Percentiles rank a stretch among this genome's conserved stretches.
Evolutionary conservation across 2,113 vertebrate species (phyloP).

Genomic region (Calidris pygmaea): DNA sequence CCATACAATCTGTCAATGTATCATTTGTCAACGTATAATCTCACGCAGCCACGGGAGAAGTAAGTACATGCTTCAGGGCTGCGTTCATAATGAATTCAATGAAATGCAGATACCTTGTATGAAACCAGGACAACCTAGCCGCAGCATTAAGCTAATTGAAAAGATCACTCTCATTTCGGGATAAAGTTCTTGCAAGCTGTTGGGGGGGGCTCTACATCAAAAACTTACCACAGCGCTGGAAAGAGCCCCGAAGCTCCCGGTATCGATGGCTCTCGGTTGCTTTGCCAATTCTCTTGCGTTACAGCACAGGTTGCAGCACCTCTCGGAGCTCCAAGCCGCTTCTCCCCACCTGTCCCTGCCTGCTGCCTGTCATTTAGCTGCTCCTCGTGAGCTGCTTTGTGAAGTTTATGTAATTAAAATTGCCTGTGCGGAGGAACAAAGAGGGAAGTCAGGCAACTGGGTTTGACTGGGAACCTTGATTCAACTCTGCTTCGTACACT

Average conservation of each 20-base stretch:
- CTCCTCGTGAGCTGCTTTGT: background rate
- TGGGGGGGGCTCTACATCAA: background rate
- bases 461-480: background rate
- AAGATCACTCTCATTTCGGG: background rate
- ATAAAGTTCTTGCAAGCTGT: background rate
- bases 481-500: background rate
- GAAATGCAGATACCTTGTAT: background rate
- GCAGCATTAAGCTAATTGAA: background rate
- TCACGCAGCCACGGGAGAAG: background rate
- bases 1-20: background rate
- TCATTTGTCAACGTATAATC: slow-evolving; percentile 30
- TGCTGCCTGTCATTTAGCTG: slow-evolving; percentile 40
- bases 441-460: background rate
- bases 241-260: background rate
- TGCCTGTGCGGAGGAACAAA: background rate
- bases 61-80: background rate
- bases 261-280: background rate
- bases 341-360: background rate
- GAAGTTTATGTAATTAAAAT: slow-evolving; percentile 15
- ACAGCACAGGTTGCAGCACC: background rate
- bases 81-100: background rate
- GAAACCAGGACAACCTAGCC: background rate
- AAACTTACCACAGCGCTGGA: background rate
- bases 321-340: background rate
- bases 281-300: background rate